Evolutionary conservation across 2,113 vertebrate genomes (phyloP).

Genomic region (Terrapene triunguis): DNA sequence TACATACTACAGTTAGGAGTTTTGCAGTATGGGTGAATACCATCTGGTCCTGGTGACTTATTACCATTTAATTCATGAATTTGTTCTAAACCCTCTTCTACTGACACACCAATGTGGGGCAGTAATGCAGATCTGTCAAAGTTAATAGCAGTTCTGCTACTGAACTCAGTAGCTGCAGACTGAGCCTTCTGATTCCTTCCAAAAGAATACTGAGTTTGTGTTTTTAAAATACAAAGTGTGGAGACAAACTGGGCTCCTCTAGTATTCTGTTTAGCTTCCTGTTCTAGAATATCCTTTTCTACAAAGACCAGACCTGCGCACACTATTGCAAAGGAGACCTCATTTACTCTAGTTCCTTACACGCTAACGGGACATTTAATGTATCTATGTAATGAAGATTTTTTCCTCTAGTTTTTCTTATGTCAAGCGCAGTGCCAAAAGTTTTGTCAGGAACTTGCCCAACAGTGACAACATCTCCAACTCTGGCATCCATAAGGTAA

Average conservation of each 20-base stretch:
- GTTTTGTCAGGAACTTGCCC: neutral
- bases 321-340: neutral
- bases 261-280: neutral
- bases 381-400: neutral
- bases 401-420: neutral
- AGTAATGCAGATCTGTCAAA: neutral
- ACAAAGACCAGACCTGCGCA: neutral
- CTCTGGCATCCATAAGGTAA: neutral
- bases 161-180: neutral
- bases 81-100: neutral
- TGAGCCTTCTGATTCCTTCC: neutral
- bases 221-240: neutral
- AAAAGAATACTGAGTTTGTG: neutral
- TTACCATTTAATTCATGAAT: neutral
- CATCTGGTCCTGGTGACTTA: neutral
- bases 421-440: neutral
- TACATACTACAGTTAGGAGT: too few species aligned
- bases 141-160: neutral
- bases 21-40: too few species aligned
- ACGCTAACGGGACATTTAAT: neutral
- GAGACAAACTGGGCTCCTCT: neutral
- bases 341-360: neutral
- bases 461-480: conserved; percentile 1
- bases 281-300: neutral
- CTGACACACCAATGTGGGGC: neutral